These are phyloP conservation scores for Augiades crinisus DNA, from an alignment of 2,888 invertebrate genomes.

Conservation along the genomic window DNA sequence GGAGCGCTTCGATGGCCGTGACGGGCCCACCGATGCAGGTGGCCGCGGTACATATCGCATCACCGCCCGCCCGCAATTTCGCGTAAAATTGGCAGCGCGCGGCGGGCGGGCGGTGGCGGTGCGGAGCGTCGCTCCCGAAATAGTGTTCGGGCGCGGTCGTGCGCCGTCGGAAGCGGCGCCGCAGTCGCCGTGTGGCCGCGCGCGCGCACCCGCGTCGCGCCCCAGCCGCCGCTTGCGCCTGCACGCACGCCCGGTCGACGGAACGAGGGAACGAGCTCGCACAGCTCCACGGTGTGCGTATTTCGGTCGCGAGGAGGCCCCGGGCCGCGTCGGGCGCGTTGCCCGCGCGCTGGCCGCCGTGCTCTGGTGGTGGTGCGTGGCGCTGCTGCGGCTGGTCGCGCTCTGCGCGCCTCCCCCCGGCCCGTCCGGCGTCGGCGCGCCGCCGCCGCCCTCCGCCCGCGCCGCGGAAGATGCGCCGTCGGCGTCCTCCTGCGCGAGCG, in stretches of 20 bases:
- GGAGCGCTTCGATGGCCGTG: constrained; percentile 43
- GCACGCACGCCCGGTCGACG: constrained; percentile 55
- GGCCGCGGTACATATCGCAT: constrained; percentile 75
- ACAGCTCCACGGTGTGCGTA: constrained; percentile 71
- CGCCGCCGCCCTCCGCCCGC: constrained; percentile 66
- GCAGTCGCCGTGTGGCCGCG: constrained; percentile 79
- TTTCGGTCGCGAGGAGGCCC: constrained; percentile 75
- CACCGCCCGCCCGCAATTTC: constrained; percentile 81
- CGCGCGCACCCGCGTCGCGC: constrained; percentile 77
- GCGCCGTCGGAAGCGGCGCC: constrained; percentile 70
- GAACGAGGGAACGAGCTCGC: constrained; percentile 53
- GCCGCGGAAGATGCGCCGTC: constrained; percentile 72
- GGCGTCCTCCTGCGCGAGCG: constrained; percentile 63
- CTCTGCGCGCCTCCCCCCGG: constrained; percentile 75
- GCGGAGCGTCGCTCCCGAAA: constrained; percentile 79
- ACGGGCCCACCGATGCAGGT: constrained; percentile 58
- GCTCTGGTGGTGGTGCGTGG: constrained; percentile 80
- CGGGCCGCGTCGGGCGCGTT: constrained; percentile 74
- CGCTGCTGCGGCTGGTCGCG: constrained; percentile 79
- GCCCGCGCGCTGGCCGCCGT: constrained; percentile 80
- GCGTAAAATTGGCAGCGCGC: constrained; percentile 80
- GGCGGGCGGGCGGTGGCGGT: constrained; percentile 75
- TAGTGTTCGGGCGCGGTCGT: constrained; percentile 80
- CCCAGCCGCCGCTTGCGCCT: constrained; percentile 61
- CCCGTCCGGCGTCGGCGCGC: constrained; percentile 57